Evolutionary conservation across 1,140 invertebrate genomes (phyloP).

Genomic region (Aphelinus atriplicis): DNA sequence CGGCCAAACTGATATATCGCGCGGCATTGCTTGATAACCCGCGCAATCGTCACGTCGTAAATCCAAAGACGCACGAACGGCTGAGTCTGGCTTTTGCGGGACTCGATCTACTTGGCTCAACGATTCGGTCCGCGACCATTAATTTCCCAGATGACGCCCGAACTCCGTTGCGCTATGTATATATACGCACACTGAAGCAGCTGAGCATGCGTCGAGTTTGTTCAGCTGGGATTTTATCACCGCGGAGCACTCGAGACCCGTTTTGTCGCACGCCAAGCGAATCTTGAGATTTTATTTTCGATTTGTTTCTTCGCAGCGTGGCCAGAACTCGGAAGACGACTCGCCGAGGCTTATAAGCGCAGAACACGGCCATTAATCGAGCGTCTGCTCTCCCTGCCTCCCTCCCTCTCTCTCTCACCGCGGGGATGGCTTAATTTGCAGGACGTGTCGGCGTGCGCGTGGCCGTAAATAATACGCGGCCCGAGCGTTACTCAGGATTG

Average conservation of each 20-base stretch:
- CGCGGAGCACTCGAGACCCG: too few species aligned
- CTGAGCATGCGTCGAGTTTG: too few species aligned
- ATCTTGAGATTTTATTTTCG: background rate
- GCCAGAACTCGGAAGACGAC: background rate
- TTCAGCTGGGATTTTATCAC: too few species aligned
- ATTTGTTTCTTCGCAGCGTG: constrained; percentile 2
- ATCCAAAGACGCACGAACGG: background rate
- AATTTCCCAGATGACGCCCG: background rate
- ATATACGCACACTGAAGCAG: too few species aligned
- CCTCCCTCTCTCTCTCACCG: background rate
- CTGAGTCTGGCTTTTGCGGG: constrained; percentile 11
- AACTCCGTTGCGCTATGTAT: background rate
- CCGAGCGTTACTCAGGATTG: constrained; percentile 17
- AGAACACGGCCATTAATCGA: background rate
- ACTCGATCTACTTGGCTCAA: background rate
- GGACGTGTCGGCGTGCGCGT: background rate
- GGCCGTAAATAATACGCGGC: constrained; percentile 20
- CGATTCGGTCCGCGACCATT: too few species aligned
- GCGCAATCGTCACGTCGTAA: constrained; percentile 32
- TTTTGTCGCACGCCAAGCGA: too few species aligned
- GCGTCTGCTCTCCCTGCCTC: too few species aligned
- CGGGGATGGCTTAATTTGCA: constrained; percentile 33
- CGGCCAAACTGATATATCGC: constrained; percentile 32
- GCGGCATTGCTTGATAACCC: constrained; percentile 36
- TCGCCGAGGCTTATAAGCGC: background rate